phyloP scores from a whole-genome alignment of 2,888 invertebrate species.

The Tortricodes alternella region DNA sequence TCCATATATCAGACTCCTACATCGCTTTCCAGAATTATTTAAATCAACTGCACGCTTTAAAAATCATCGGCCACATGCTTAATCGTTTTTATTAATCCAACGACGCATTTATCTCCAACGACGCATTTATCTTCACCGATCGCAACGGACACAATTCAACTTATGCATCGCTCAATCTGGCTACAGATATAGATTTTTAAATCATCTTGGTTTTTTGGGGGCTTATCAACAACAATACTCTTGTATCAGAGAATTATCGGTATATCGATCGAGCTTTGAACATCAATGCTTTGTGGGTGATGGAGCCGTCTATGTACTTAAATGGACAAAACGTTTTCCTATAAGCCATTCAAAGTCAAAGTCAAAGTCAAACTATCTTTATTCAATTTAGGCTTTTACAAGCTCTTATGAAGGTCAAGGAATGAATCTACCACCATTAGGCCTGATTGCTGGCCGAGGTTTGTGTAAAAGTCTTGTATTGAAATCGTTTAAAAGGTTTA shows the following conservation, averaged over 20 bases:
- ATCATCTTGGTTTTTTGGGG: conserved; percentile 19
- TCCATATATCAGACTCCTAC: no score
- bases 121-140: conserved; percentile 13
- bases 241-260: conserved; percentile 20
- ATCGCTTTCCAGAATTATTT: no score
- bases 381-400: no score
- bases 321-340: conserved; percentile 13
- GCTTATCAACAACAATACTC: conserved; percentile 23
- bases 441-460: no score
- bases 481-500: no score
- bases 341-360: no score
- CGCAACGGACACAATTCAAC: conserved; percentile 23
- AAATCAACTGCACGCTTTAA: not conserved
- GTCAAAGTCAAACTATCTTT: no score
- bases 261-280: not conserved
- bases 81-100: conserved; percentile 25
- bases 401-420: no score
- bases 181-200: conserved; percentile 25
- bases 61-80: conserved; percentile 8
- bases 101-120: conserved; percentile 9
- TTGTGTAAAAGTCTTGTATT: no score
- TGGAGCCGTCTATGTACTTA: not conserved
- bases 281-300: conserved; percentile 8
- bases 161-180: conserved; percentile 29
- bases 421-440: no score